A percentile compares a stretch with the other conserved stretches of the same genome.
These are phyloP conservation scores for Ophthalmolycus amberensis DNA, from an alignment of 2,113 vertebrate species.

Conservation along the genomic window DNA sequence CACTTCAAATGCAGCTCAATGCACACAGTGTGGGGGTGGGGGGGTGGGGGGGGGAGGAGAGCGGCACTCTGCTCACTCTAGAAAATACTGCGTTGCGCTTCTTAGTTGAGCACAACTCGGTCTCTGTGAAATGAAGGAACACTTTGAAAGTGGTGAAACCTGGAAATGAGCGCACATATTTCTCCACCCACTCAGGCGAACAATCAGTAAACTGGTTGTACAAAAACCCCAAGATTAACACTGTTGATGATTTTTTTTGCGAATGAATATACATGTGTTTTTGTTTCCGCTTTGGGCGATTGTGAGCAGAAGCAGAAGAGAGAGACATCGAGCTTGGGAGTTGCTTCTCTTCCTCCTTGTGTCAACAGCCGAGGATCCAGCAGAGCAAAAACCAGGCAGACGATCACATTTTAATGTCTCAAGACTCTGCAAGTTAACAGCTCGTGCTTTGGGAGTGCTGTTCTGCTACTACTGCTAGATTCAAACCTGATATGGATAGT, in stretches of 20 bases:
- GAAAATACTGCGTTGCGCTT: constrained; percentile 52
- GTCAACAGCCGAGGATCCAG: constrained; percentile 66
- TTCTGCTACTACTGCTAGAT: constrained; percentile 55
- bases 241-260: constrained; percentile 57
- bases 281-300: constrained; percentile 44
- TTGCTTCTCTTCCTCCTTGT: constrained; percentile 33
- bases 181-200: constrained; percentile 61
- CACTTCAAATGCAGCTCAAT: constrained; percentile 71
- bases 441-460: constrained; percentile 63
- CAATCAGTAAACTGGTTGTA: constrained; percentile 57
- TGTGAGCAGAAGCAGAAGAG: constrained; percentile 44
- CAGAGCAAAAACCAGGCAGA: constrained; percentile 55
- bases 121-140: constrained; percentile 49
- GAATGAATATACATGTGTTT: constrained; percentile 59
- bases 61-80: constrained; percentile 50
- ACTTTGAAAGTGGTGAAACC: constrained; percentile 51
- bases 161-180: constrained; percentile 33
- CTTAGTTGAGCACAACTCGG: constrained; percentile 44
- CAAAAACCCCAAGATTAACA: constrained; percentile 62
- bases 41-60: constrained; percentile 25
- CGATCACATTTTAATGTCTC: constrained; percentile 62
- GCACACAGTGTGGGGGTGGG: constrained; percentile 24
- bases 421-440: constrained; percentile 55
- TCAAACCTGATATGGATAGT: constrained; percentile 35
- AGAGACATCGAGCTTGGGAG: constrained; percentile 49